Evolutionary conservation across 2,113 vertebrate species (phyloP).

Genomic region (Cyanocitta stelleri): DNA sequence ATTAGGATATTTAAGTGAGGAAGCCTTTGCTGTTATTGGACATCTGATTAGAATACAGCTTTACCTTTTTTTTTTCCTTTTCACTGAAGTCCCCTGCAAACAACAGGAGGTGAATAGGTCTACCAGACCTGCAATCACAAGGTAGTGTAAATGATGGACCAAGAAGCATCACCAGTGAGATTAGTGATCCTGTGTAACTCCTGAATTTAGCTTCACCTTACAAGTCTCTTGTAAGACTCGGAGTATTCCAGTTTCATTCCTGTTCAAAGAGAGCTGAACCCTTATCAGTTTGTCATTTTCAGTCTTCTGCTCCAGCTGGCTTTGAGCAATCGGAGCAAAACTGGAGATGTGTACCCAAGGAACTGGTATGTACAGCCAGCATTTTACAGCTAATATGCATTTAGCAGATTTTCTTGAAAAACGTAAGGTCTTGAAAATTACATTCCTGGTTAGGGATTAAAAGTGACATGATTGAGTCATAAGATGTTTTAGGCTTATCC

Average conservation of each 20-base stretch:
- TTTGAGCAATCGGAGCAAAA: neutral
- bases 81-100: neutral
- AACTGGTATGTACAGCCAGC: neutral
- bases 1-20: neutral
- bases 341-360: neutral
- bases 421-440: neutral
- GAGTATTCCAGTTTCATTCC: neutral
- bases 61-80: neutral
- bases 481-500: neutral
- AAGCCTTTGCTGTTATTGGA: neutral
- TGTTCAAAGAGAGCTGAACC: neutral
- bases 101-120: neutral
- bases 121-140: neutral
- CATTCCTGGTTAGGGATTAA: neutral
- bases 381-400: neutral
- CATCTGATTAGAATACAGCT: neutral
- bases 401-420: neutral
- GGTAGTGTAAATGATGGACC: neutral
- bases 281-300: neutral
- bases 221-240: neutral
- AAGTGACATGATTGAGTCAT: neutral
- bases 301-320: neutral
- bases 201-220: neutral
- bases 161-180: neutral
- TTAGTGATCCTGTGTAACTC: neutral